phyloP scores from a whole-genome alignment of 1,140 invertebrate genomes.

The Alviniconcha marisindica region DNA sequence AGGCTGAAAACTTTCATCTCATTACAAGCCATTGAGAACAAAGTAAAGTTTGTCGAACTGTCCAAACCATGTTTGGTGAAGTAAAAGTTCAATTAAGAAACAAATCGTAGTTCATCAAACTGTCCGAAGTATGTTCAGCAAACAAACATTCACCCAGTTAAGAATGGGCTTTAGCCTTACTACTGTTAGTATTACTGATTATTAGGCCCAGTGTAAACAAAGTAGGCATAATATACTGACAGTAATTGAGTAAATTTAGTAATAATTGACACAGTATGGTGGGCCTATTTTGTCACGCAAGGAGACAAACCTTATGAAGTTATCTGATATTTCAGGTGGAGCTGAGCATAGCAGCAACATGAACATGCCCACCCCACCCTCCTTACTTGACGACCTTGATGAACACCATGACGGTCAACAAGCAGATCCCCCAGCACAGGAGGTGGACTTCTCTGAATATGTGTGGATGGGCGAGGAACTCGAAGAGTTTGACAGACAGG shows the following conservation, averaged over 20 bases:
- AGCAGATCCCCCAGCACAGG: slow-evolving; percentile 20
- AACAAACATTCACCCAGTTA: too few species aligned
- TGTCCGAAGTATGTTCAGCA: too few species aligned
- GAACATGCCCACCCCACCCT: slow-evolving; percentile 51
- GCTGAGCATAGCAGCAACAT: slow-evolving; percentile 28
- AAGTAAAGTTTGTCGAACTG: too few species aligned
- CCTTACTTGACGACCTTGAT: slow-evolving; percentile 47
- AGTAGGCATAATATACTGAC: not conserved
- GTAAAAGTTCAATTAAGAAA: too few species aligned
- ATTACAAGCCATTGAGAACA: too few species aligned
- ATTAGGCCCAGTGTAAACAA: not conserved
- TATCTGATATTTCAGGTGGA: slow-evolving; percentile 26
- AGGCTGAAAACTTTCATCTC: too few species aligned
- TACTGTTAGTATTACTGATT: too few species aligned
- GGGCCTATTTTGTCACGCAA: too few species aligned
- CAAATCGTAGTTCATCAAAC: too few species aligned
- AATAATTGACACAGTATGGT: too few species aligned
- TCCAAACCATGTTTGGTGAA: too few species aligned
- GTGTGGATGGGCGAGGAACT: slow-evolving; percentile 64
- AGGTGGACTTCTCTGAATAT: slow-evolving; percentile 62
- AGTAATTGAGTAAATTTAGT: not conserved
- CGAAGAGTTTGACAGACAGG: slow-evolving; percentile 66
- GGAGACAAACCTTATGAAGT: not conserved
- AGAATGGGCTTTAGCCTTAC: too few species aligned
- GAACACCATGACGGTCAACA: slow-evolving; percentile 33